Conservation (phyloP, 2,888 invertebrate genomes). For the Temnothorax ravouxi region DNA sequence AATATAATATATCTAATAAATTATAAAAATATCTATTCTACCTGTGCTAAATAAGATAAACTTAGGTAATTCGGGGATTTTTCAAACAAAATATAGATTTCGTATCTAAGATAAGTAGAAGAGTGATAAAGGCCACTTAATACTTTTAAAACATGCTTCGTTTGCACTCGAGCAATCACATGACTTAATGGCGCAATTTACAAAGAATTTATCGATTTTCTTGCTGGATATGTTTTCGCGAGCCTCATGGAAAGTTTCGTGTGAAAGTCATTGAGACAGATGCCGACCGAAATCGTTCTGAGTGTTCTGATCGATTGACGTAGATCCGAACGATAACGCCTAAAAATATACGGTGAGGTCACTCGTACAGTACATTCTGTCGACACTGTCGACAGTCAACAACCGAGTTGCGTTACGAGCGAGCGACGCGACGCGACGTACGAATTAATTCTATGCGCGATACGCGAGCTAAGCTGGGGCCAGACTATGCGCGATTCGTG, state of each 20-base stretch:
- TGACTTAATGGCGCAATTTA: neutral
- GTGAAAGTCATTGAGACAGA: conserved; percentile 36
- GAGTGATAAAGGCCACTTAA: neutral
- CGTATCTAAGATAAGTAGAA: neutral
- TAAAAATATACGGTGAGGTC: conserved; percentile 53
- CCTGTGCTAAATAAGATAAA: neutral
- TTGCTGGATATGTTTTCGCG: neutral
- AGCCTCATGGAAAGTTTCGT: conserved; percentile 31
- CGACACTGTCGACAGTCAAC: conserved; percentile 12
- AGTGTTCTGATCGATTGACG: conserved; percentile 9
- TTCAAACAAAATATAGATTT: neutral
- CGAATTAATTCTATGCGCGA: conserved; percentile 26
- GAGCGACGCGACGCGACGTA: neutral
- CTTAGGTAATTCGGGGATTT: neutral
- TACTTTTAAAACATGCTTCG: neutral
- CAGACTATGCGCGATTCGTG: too few species aligned
- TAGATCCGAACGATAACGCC: conserved; percentile 31
- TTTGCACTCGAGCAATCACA: conserved; percentile 32
- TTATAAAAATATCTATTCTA: neutral
- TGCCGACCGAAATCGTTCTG: neutral
- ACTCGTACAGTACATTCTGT: conserved; percentile 11
- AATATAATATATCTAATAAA: neutral
- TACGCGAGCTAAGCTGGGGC: too few species aligned
- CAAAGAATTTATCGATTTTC: neutral
- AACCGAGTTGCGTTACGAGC: conserved; percentile 18